These are phyloP conservation scores for Cotesia vestalis DNA, from an alignment of 1,140 invertebrate genomes.

Conservation along the genomic window DNA sequence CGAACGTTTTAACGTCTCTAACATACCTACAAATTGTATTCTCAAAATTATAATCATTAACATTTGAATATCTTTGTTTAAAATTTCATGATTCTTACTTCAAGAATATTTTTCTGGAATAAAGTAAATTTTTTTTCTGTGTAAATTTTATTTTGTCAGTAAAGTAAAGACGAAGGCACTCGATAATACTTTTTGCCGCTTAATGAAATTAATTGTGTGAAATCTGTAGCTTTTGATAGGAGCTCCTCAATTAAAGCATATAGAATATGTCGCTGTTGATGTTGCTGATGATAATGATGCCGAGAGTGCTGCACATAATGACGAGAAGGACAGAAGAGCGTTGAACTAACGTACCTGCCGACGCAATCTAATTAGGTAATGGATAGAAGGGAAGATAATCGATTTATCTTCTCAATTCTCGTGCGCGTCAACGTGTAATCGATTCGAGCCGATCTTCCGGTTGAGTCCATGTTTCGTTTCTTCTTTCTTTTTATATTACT, in stretches of 20 bases:
- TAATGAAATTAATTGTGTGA: not conserved
- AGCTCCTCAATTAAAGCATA: conserved; percentile 5
- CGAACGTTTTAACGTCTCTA: conserved; percentile 1
- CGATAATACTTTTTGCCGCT: too few species aligned
- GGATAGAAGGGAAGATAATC: conserved; percentile 36
- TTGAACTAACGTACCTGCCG: conserved; percentile 28
- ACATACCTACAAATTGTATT: not conserved
- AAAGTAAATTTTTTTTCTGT: too few species aligned
- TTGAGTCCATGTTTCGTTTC: not conserved
- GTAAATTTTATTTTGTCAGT: too few species aligned
- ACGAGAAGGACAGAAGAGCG: not conserved
- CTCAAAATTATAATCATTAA: not conserved
- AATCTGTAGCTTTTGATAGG: conserved; percentile 11
- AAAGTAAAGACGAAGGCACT: too few species aligned
- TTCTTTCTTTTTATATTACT: too few species aligned
- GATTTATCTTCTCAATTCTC: conserved; percentile 34
- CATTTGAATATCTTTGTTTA: too few species aligned
- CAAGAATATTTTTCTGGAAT: too few species aligned
- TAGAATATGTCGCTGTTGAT: not conserved
- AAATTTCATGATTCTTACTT: too few species aligned
- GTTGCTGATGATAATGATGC: conserved; percentile 11
- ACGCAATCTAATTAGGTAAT: conserved; percentile 35
- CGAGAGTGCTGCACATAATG: conserved; percentile 6
- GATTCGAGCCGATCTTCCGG: conserved; percentile 15
- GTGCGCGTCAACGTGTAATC: conserved; percentile 30